Percentiles rank a stretch among this genome's conserved stretches.
Conservation (phyloP, 2,113 vertebrate species). For the Grammomys surdaster region DNA sequence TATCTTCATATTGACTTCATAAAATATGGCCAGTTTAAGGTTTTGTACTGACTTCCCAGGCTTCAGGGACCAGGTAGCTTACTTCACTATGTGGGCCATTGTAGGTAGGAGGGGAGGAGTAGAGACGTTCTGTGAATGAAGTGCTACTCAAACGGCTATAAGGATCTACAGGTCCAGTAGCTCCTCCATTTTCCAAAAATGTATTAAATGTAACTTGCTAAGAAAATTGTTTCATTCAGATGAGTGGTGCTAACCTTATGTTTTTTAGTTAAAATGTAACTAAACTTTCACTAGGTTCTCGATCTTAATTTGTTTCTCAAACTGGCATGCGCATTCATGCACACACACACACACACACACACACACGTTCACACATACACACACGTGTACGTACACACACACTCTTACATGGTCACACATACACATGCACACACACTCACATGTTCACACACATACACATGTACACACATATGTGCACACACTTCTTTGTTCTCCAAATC, state of each 20-base stretch:
- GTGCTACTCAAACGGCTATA: background rate
- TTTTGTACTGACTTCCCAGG: background rate
- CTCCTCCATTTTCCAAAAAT: background rate
- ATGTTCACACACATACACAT: background rate
- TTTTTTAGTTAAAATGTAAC: constrained; percentile 52
- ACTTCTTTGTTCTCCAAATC: background rate
- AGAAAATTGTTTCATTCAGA: background rate
- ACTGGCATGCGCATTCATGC: background rate
- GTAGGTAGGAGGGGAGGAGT: background rate
- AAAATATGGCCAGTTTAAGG: background rate
- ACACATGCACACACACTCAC: background rate
- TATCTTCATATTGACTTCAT: background rate
- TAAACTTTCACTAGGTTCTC: background rate
- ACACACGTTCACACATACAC: background rate
- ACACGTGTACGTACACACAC: background rate
- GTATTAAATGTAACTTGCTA: background rate
- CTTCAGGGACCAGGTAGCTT: background rate
- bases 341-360: background rate
- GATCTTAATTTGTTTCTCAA: background rate
- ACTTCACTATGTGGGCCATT: background rate
- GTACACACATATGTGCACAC: background rate
- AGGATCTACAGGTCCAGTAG: background rate
- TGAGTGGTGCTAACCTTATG: background rate
- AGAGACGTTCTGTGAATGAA: background rate
- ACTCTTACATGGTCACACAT: too few species aligned